Evolutionary conservation across 2,888 invertebrate species (phyloP).

Genomic region (Cecidostiba fungosa): DNA sequence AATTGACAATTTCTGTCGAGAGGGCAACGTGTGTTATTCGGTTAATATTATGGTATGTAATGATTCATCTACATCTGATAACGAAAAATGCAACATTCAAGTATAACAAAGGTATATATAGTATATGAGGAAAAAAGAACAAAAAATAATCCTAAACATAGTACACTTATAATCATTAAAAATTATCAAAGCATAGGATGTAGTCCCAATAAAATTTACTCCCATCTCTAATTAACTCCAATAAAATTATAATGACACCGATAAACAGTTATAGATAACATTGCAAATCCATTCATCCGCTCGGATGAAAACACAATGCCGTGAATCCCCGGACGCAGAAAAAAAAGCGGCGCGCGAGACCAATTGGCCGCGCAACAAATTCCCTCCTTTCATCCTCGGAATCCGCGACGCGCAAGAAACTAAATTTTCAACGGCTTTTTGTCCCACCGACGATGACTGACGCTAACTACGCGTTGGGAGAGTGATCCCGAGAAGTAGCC

Average conservation of each 20-base stretch:
- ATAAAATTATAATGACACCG: neutral
- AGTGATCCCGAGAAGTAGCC: neutral
- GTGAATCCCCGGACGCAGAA: neutral
- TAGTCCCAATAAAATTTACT: neutral
- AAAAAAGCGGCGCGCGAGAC: constrained; percentile 10
- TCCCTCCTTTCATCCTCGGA: neutral
- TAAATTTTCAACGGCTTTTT: constrained; percentile 35
- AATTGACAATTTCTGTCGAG: neutral
- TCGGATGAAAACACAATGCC: neutral
- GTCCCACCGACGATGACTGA: constrained; percentile 34
- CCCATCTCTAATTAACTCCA: neutral
- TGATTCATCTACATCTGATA: neutral
- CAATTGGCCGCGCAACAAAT: neutral
- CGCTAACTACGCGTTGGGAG: constrained; percentile 42
- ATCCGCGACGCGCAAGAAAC: neutral
- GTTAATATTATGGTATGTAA: neutral
- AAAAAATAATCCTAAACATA: neutral
- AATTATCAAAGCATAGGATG: too few relatives aligned
- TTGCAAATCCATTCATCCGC: neutral
- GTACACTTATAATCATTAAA: neutral
- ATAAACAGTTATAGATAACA: neutral
- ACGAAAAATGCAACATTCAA: neutral
- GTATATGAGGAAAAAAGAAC: neutral
- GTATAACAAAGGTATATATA: too few relatives aligned
- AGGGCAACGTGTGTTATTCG: neutral